Percentiles rank a stretch among this genome's conserved stretches.
phyloP scores from a whole-genome alignment of 1,140 invertebrate genomes.

The Macrobrachium rosenbergii region DNA sequence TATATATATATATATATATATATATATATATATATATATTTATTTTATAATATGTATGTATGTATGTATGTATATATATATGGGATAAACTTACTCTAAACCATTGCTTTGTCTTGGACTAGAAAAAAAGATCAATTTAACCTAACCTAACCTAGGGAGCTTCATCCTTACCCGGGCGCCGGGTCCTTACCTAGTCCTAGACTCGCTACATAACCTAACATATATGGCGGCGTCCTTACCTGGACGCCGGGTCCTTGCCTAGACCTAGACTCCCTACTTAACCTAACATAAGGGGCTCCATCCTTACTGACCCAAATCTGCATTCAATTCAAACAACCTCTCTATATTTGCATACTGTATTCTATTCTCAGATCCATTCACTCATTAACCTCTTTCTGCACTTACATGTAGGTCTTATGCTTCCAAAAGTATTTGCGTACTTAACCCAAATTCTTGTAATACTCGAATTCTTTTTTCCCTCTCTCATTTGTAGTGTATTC shows the following conservation, averaged over 20 bases:
- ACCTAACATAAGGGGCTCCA: no score
- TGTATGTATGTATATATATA: neutral
- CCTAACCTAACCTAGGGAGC: no score
- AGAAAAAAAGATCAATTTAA: no score
- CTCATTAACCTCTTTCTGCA: neutral
- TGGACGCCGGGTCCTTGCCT: no score
- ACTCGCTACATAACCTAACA: neutral
- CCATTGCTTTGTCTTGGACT: no score
- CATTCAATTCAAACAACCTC: neutral
- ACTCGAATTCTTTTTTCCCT: neutral
- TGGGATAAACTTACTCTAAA: no score
- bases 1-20: constrained; percentile 27
- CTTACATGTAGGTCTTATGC: neutral
- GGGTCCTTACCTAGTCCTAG: no score
- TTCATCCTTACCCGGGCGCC: no score
- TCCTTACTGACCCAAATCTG: neutral
- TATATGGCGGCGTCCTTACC: no score
- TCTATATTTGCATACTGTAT: neutral
- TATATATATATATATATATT: constrained; percentile 23
- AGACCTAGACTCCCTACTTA: no score
- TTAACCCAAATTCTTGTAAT: neutral
- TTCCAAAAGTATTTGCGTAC: neutral
- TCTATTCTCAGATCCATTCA: neutral
- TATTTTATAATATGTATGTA: neutral
- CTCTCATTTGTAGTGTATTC: neutral